Base-by-base conservation (phyloP, 2,113 vertebrate species). In the Cygnus atratus region DNA sequence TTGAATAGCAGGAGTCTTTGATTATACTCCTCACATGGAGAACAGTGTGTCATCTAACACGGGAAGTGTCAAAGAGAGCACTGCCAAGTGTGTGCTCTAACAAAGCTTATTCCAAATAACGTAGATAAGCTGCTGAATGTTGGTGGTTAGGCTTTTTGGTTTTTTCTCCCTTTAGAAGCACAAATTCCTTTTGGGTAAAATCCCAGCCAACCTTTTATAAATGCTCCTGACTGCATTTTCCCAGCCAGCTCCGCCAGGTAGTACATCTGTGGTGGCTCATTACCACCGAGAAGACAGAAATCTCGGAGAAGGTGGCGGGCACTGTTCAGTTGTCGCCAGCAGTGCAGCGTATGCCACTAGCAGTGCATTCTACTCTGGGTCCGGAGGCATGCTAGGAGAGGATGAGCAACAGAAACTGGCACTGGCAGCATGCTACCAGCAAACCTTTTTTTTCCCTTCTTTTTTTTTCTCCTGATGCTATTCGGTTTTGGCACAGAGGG, bases 241-340 rank as follows among this genome's bases (percentile, higher is more conserved):
- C 48, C 58, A 84, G 24, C n/a, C 35, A 76, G n/a, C 46, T 84
- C 29, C 20, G 57, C n/a, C 62, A 46, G 6, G 11, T 13, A 41
- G 7, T 68, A 70, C 68, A 11, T n/a, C 48, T 63, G 48, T 31
- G 13, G 11, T 50, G 50, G 50, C 13, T 50, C 24, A 50, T 50
- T 50, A 71, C 29, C 55, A 13, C 50, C 20, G 20, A 48, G 39
- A 76, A 39, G 46, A 31, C 7, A 3, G 31, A 59, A 20, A 62
- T 76, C n/a, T 28, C 39, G n/a, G 28, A 48, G 48, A 11, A 63
- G 57, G 13, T 35, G 25, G 48, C 35, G 48, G 46, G 37, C 54
- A 44, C 0, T 1, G 12, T 0, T 61, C 46, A 50, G 65, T 35
- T 50, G 48, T 58, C 12, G 15, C 46, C 37, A 75, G 19, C 31